phyloP scores from a whole-genome alignment of 2,113 vertebrate genomes.

The Triplophysa rosa region DNA sequence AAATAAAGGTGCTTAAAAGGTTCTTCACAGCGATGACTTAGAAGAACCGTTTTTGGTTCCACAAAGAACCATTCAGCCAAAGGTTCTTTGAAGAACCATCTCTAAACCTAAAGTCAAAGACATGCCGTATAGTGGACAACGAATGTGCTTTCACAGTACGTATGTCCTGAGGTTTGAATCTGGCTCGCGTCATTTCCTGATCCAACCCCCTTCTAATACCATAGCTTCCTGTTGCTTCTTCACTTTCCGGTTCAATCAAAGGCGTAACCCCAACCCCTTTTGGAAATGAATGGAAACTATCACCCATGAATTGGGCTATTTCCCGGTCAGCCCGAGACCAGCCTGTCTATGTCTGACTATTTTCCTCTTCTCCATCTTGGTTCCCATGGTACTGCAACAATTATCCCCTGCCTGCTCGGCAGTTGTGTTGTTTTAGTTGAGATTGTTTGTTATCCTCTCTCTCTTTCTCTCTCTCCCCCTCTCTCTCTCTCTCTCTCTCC shows the following conservation, averaged over 20 bases:
- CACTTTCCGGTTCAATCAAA: neutral
- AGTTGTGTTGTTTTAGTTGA: conserved; percentile 61
- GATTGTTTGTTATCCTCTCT: conserved; percentile 61
- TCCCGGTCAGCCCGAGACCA: neutral
- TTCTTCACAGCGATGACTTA: too few species aligned
- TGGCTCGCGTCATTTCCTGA: neutral
- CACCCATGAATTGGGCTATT: too few species aligned
- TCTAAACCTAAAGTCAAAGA: neutral
- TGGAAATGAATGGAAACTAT: too few species aligned
- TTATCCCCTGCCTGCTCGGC: conserved; percentile 83
- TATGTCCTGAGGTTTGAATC: neutral
- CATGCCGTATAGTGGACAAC: too few species aligned
- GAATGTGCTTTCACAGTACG: too few species aligned
- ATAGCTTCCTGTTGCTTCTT: neutral
- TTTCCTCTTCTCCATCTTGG: conserved; percentile 39
- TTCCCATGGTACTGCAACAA: conserved; percentile 81
- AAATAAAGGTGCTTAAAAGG: too few species aligned
- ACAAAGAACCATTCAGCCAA: too few species aligned
- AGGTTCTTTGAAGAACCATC: too few species aligned
- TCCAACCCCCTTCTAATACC: too few species aligned
- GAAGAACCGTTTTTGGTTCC: too few species aligned
- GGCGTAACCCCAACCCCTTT: too few species aligned
- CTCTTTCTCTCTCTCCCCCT: conserved; percentile 25
- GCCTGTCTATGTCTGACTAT: neutral
- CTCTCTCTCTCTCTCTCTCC: conserved; percentile 1